Percentiles rank a stretch among this genome's conserved stretches.
Conservation (phyloP, 1,140 invertebrate genomes). For the Drusus annulatus region DNA sequence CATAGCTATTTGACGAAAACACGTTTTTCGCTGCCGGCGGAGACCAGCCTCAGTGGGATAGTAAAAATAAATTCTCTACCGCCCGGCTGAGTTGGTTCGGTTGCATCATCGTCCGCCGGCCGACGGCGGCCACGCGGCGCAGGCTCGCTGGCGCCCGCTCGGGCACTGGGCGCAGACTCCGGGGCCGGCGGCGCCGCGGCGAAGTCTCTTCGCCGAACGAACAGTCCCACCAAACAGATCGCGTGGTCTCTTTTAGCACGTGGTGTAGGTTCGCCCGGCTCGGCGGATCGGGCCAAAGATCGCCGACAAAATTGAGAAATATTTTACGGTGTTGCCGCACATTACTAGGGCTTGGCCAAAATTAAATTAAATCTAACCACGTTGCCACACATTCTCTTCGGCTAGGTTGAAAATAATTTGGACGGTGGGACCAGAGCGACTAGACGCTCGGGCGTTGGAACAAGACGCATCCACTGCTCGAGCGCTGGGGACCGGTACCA, state of each 20-base stretch:
- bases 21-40: conserved; percentile 2
- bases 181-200: neutral
- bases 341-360: neutral
- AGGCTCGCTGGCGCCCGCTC: too few species aligned
- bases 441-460: neutral
- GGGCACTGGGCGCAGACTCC: neutral
- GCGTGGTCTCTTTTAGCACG: neutral
- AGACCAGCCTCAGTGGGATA: neutral
- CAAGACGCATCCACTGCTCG: too few species aligned
- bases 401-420: conserved; percentile 22
- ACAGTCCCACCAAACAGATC: too few species aligned
- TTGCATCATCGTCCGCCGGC: neutral
- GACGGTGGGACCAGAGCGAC: neutral
- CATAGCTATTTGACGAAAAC: conserved; percentile 28
- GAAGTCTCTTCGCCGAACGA: too few species aligned
- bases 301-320: conserved; percentile 35
- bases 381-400: conserved; percentile 31
- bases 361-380: conserved; percentile 20
- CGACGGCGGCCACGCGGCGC: neutral
- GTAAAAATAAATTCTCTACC: conserved; percentile 25
- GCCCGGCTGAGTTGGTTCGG: conserved; percentile 9
- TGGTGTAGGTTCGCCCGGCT: neutral
- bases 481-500: too few species aligned
- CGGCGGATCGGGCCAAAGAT: conserved; percentile 18
- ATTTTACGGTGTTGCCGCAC: conserved; percentile 28